phyloP scores from a whole-genome alignment of 2,888 invertebrate species.

The Thalpophila matura region DNA sequence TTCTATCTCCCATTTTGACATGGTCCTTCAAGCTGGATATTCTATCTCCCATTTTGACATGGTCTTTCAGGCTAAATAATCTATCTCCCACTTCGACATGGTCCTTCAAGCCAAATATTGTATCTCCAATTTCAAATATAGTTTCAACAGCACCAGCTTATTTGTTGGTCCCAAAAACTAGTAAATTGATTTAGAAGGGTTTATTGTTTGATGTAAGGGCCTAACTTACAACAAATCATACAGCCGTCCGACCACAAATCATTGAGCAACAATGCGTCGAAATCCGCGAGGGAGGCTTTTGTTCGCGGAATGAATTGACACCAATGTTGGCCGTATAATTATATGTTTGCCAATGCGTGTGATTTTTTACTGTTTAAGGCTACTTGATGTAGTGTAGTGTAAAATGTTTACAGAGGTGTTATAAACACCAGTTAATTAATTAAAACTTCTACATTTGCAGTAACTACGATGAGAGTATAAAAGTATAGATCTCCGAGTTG shows the following conservation, averaged over 20 bases:
- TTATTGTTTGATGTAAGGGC: slow-evolving; percentile 53
- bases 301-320: slow-evolving; percentile 27
- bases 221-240: slow-evolving; percentile 55
- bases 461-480: too few relatives aligned
- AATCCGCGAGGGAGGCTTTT: slow-evolving; percentile 32
- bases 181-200: slow-evolving; percentile 52
- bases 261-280: slow-evolving; percentile 49
- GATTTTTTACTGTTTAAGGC: slow-evolving; percentile 3
- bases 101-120: neutral
- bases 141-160: slow-evolving; percentile 23
- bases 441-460: too few relatives aligned
- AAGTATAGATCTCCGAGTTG: too few relatives aligned
- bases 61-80: slow-evolving; percentile 1
- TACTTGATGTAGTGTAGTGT: neutral
- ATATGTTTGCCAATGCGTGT: slow-evolving; percentile 2
- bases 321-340: slow-evolving; percentile 41
- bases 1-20: neutral
- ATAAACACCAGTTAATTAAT: too few relatives aligned
- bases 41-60: neutral
- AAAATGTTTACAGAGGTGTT: neutral
- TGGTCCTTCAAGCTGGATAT: neutral
- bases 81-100: neutral
- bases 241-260: slow-evolving; percentile 56
- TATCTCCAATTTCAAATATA: slow-evolving; percentile 1
- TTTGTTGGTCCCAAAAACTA: slow-evolving; percentile 31